Conservation (phyloP, 2,797 vertebrate genomes). For the Heliangelus exortis region DNA sequence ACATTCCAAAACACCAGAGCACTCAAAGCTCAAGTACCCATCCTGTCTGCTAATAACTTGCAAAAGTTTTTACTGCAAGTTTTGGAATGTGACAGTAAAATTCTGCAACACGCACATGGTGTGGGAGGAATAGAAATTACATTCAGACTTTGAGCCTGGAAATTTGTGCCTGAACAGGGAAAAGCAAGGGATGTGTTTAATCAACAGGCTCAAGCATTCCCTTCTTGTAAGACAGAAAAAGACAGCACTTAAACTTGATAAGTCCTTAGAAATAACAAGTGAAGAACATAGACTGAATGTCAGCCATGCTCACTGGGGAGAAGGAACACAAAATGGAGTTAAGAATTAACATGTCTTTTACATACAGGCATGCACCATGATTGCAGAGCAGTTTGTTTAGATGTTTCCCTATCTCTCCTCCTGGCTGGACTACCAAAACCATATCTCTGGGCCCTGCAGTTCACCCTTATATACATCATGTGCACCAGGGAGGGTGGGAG, state of each 20-base stretch:
- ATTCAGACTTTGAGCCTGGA: slow-evolving; percentile 51
- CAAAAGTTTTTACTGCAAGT: slow-evolving; percentile 32
- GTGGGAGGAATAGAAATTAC: slow-evolving; percentile 68
- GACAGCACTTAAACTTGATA: slow-evolving; percentile 48
- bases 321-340: slow-evolving; percentile 41
- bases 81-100: slow-evolving; percentile 47
- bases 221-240: slow-evolving; percentile 62
- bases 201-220: slow-evolving; percentile 55
- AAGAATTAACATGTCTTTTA: not conserved
- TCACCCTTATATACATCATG: not conserved
- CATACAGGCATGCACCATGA: rapidly evolving
- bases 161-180: slow-evolving; percentile 57
- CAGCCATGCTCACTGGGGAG: slow-evolving; percentile 17
- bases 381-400: not conserved
- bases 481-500: not conserved
- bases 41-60: slow-evolving; percentile 28
- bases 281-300: not conserved
- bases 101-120: slow-evolving; percentile 36
- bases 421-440: not conserved
- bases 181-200: slow-evolving; percentile 66
- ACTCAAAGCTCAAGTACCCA: not conserved
- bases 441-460: not conserved
- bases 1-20: not conserved
- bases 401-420: not conserved
- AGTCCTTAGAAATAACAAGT: slow-evolving; percentile 44